phyloP scores from a whole-genome alignment of 2,113 vertebrate species.

The Mirounga angustirostris region DNA sequence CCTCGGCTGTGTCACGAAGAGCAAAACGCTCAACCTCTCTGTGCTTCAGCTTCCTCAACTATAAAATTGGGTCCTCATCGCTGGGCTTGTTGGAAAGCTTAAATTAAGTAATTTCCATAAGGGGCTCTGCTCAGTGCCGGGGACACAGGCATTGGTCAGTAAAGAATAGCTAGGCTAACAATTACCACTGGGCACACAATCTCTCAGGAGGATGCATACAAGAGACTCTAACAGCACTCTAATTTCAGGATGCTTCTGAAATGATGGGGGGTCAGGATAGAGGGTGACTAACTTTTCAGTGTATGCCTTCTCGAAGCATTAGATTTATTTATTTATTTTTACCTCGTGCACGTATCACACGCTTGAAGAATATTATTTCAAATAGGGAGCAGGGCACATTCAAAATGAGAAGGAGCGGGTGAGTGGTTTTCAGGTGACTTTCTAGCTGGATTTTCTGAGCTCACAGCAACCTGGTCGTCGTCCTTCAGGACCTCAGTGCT shows the following conservation, averaged over 20 bases:
- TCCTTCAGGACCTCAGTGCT: not conserved
- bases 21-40: not conserved
- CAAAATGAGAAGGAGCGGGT: not conserved
- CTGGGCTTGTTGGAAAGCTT: not conserved
- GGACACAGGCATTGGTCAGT: not conserved
- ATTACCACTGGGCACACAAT: not conserved
- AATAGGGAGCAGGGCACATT: not conserved
- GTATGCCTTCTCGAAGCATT: not conserved
- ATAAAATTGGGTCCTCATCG: not conserved
- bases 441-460: slow-evolving; percentile 24
- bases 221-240: too few relatives aligned
- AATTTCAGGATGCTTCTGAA: not conserved
- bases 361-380: not conserved
- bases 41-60: not conserved
- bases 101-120: not conserved
- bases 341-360: not conserved
- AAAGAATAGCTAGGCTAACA: not conserved
- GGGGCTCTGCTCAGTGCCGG: not conserved
- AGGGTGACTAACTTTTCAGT: not conserved
- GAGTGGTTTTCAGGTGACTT: not conserved
- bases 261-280: not conserved
- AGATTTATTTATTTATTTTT: not conserved
- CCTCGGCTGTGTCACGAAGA: not conserved
- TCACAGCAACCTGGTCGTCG: not conserved
- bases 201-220: not conserved